Evolutionary conservation across 2,797 vertebrate genomes (phyloP), one percentile per base, ranked within the genome.

Genomic region (Sphaeramia orbicularis): DNA sequence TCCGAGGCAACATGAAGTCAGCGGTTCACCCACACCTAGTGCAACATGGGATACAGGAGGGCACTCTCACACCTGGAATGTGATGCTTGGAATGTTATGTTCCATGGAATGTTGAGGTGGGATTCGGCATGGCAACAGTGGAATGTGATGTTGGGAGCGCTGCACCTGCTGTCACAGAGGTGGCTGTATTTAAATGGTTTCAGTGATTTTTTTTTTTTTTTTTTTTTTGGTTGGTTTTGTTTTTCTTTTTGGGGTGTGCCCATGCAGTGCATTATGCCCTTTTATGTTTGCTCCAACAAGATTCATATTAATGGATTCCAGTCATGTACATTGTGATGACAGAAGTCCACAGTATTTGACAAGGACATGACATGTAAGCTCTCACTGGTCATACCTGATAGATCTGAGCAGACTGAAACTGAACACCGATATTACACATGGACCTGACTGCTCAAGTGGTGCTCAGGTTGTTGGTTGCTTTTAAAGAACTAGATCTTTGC

Each of bases 41-140:
- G 81, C 84, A 80, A 67, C 80, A 78, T 73, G 83, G 81, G 82
- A 72, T 16, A 61, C 71, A 56, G 71, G 81, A 55, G 75, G 70
- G 40, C 47, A 7, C 71, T 67, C 65, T 72, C 75, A 80, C 76
- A 68, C 49, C 74, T 87, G 89, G 87, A 90, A 88, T 86, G 86
- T 86, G 84, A 86, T 83, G 87, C 63, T 65, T 90, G 89, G 86
- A 90, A 87, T 88, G 89, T 81, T 24, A 84, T 76, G 88, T 61
- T 68, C 52, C 32, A 47, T 85, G 86, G 88, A 87, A 90, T 89
- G 88, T 89, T 18, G 47, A 74, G 76, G 73, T 67, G 71, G 63
- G 38, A 37, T 11, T 56, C 10, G 16, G 48, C 36, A 27, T 70
- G 58, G 47, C 68, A 59, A 66, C 37, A 47, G 79, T 38, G 53